A percentile compares a stretch with the other conserved stretches of the same genome.
phyloP scores from a whole-genome alignment of 92 coral and sea anemone genomes.

The Siderastrea siderea region DNA sequence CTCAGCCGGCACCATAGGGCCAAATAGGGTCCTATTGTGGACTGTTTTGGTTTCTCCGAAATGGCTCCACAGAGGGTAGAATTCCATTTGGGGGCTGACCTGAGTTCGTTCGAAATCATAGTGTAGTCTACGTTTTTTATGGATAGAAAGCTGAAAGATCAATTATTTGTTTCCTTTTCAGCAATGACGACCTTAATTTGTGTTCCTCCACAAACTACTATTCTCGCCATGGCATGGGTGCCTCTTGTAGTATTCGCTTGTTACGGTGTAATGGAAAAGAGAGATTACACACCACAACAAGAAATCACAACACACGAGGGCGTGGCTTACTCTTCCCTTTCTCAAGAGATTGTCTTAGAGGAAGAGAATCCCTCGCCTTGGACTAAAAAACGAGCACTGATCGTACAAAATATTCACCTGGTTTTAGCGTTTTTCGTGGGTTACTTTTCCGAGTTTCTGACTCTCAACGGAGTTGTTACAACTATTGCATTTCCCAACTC shows the following conservation, averaged over 20 bases:
- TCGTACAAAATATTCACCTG: conserved; percentile 42
- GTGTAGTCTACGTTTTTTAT: neutral
- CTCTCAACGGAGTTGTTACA: conserved; percentile 80
- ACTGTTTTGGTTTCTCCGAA: no score
- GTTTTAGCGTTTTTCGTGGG: conserved; percentile 63
- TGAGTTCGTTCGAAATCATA: no score
- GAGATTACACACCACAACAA: neutral
- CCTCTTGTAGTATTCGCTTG: conserved; percentile 56
- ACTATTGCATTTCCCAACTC: conserved; percentile 77
- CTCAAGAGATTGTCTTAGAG: conserved; percentile 21
- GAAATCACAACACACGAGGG: conserved; percentile 12
- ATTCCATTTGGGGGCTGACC: no score
- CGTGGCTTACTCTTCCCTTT: conserved; percentile 45
- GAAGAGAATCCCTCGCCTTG: conserved; percentile 31
- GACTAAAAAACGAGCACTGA: conserved; percentile 56
- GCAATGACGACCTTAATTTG: conserved; percentile 83
- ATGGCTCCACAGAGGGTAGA: no score
- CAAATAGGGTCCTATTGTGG: no score
- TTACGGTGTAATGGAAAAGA: conserved; percentile 62
- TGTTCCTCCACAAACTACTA: conserved; percentile 70
- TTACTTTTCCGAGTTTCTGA: conserved; percentile 70
- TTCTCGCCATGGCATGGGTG: conserved; percentile 59
- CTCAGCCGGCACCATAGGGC: no score
- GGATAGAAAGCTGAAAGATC: no score
- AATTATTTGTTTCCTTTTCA: neutral